These are phyloP conservation scores for Agrochola circellaris DNA, from an alignment of 2,888 invertebrate species.

Conservation along the genomic window DNA sequence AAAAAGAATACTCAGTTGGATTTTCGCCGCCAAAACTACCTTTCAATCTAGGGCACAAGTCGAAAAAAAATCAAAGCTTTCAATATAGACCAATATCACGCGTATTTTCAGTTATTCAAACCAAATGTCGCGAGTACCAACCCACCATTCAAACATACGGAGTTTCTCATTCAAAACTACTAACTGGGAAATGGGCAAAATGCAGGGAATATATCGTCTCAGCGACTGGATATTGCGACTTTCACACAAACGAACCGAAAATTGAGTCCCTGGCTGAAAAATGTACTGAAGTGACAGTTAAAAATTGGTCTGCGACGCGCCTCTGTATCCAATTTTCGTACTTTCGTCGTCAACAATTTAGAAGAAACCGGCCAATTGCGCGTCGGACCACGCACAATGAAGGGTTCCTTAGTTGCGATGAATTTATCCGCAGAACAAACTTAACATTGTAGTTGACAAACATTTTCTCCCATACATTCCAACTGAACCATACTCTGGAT, in stretches of 20 bases:
- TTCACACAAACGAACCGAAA: constrained; percentile 37
- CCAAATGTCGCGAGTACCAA: constrained; percentile 5
- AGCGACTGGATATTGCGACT: constrained; percentile 15
- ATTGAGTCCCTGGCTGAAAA: constrained; percentile 48
- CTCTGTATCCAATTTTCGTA: constrained; percentile 32
- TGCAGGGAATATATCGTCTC: constrained; percentile 18
- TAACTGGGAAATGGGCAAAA: constrained; percentile 3
- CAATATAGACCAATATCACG: constrained; percentile 17
- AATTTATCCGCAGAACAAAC: no score
- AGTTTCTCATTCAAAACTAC: constrained; percentile 33
- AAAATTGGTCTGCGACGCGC: constrained; percentile 32
- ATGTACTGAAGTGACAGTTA: constrained; percentile 39
- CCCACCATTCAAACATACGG: constrained; percentile 5
- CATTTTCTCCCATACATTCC: no score
- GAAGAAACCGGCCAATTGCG: not conserved
- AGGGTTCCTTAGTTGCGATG: no score
- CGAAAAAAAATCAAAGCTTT: constrained; percentile 1
- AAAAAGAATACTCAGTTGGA: not conserved
- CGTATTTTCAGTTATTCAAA: constrained; percentile 29
- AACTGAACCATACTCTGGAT: no score
- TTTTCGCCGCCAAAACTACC: not conserved
- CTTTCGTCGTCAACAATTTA: constrained; percentile 8
- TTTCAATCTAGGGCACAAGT: not conserved
- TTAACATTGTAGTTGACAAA: no score
- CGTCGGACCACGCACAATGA: no score